phyloP scores from a whole-genome alignment of 2,113 vertebrate species.

The Notarius lentiginosus region DNA sequence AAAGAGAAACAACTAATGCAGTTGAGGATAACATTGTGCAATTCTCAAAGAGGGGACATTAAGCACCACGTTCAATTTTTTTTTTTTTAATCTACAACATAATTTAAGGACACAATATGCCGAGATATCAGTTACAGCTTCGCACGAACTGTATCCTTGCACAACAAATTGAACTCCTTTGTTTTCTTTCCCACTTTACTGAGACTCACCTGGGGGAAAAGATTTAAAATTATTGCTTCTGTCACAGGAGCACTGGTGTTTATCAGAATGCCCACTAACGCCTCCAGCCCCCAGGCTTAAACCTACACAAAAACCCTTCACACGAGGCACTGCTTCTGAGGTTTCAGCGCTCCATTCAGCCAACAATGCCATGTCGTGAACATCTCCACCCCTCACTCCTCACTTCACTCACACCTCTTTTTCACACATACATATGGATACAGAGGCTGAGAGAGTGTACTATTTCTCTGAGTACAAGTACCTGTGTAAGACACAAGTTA shows the following conservation, averaged over 20 bases:
- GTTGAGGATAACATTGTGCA: not conserved
- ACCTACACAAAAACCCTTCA: slow-evolving; percentile 62
- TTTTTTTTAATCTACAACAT: not conserved
- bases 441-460: slow-evolving; percentile 25
- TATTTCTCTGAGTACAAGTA: not conserved
- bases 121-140: not conserved
- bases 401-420: slow-evolving; percentile 48
- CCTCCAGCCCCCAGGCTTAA: slow-evolving; percentile 33
- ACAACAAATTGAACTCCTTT: not conserved
- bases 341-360: slow-evolving; percentile 50
- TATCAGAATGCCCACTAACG: slow-evolving; percentile 41
- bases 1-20: slow-evolving; percentile 1
- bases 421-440: slow-evolving; percentile 43
- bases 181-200: slow-evolving; percentile 31
- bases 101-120: not conserved
- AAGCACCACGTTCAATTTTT: not conserved
- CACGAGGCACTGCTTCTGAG: slow-evolving; percentile 56
- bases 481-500: not conserved
- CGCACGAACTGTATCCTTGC: not conserved
- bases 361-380: slow-evolving; percentile 46
- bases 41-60: not conserved
- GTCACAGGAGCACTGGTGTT: slow-evolving; percentile 25
- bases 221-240: slow-evolving; percentile 44
- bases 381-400: slow-evolving; percentile 33
- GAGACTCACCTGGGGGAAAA: slow-evolving; percentile 66